phyloP scores from a whole-genome alignment of 2,797 vertebrate genomes.

The Eulemur albifrons region DNA sequence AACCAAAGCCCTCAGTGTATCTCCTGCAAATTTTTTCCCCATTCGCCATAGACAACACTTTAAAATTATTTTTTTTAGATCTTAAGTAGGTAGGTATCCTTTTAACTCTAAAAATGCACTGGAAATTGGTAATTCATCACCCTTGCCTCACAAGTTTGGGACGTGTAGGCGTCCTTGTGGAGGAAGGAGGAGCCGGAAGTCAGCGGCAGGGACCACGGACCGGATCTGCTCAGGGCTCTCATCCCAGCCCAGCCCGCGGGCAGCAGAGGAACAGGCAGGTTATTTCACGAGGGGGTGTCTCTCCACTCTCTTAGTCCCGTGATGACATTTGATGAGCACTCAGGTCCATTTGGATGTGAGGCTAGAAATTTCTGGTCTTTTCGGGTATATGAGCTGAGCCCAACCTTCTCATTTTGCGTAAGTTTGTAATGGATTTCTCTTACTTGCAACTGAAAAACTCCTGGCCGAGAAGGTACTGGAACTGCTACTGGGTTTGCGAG shows the following conservation, averaged over 20 bases:
- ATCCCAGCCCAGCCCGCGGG: too few species aligned
- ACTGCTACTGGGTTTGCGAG: not conserved
- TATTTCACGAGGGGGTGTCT: not conserved
- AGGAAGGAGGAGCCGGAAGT: not conserved
- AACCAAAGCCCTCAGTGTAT: fast-evolving
- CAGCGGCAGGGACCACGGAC: fast-evolving
- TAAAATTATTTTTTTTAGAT: not conserved
- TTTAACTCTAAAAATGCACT: not conserved
- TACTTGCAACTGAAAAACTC: not conserved
- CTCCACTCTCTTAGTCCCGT: fast-evolving
- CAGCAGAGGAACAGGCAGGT: not conserved
- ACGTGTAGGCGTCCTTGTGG: not conserved
- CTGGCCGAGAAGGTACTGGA: not conserved
- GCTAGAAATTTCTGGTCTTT: not conserved
- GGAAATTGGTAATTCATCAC: not conserved
- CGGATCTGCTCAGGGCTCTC: fast-evolving
- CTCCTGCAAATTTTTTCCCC: not conserved
- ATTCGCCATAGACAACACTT: not conserved
- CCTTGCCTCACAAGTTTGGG: not conserved
- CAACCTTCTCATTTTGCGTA: not conserved
- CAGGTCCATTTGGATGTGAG: not conserved
- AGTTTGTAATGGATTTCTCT: not conserved
- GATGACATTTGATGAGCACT: not conserved
- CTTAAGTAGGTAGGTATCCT: not conserved
- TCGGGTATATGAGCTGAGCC: not conserved